A percentile compares a stretch with the other conserved stretches of the same genome.
These are phyloP conservation scores for Probaryconus sp. DNA, from an alignment of 1,140 invertebrate species.

Conservation along the genomic window DNA sequence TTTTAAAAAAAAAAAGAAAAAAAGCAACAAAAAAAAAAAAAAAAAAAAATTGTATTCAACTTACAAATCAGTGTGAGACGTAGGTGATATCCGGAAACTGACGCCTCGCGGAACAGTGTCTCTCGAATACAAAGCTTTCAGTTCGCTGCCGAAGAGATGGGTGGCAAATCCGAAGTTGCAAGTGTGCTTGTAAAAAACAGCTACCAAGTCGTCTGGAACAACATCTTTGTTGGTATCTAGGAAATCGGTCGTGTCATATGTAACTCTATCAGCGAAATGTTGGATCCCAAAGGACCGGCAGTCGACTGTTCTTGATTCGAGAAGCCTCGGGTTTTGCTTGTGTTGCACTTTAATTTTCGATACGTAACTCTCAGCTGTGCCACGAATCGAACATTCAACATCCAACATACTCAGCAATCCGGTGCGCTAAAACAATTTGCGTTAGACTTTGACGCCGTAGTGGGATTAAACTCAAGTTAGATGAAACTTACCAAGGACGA, in stretches of 20 bases:
- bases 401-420: slow-evolving; percentile 94
- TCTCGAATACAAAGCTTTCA: slow-evolving; percentile 90
- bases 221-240: slow-evolving; percentile 93
- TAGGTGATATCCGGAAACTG: slow-evolving; percentile 94
- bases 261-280: slow-evolving; percentile 93
- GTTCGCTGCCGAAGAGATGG: slow-evolving; percentile 94
- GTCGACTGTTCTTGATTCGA: slow-evolving; percentile 86
- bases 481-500: slow-evolving; percentile 86
- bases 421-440: slow-evolving; percentile 81
- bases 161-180: slow-evolving; percentile 97
- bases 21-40: no score
- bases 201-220: slow-evolving; percentile 93
- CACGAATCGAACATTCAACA: slow-evolving; percentile 92
- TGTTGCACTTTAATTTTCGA: slow-evolving; percentile 92
- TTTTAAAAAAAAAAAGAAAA: no score
- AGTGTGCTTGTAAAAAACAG: slow-evolving; percentile 94
- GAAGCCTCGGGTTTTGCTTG: slow-evolving; percentile 85
- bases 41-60: no score
- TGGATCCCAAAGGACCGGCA: slow-evolving; percentile 92
- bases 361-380: slow-evolving; percentile 92
- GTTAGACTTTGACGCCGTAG: slow-evolving; percentile 14
- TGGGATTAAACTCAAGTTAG: slow-evolving; percentile 10
- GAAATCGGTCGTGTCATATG: slow-evolving; percentile 81
- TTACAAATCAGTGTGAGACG: slow-evolving; percentile 90
- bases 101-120: slow-evolving; percentile 90